Evolutionary conservation across 1,140 invertebrate genomes (phyloP), one percentile per base, ranked within the genome.

Genomic region (Ips typographus): DNA sequence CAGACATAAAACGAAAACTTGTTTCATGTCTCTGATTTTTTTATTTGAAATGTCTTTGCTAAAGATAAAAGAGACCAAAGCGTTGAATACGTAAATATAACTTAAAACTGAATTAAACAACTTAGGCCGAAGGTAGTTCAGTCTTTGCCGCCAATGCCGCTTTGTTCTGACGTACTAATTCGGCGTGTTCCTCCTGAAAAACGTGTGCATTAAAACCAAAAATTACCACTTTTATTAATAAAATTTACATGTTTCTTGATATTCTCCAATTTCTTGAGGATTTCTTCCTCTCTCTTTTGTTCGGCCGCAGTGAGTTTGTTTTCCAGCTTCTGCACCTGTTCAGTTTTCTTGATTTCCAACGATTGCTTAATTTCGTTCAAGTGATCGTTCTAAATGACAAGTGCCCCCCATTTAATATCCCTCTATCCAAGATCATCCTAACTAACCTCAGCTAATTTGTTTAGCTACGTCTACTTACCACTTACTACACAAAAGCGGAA

Each of bases 161-260:
- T 82, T 93, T 94, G 79, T 94, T 95, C 82, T 93, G 90, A 75
- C 93, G 90, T 68, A 94, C 92, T 72, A 91, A 82, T 79, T 93
- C 91, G 53, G 91, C 91, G 77, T 91, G 91, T 77, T 88, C 89
- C 82, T 94, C 92, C 92, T 95, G 82, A 49, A 85, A 85, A 72
- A 22, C 22, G 22, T 22, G 22, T 22, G 22, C 22, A 22, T 22
- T 22, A 22, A 22, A 61, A 74, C 68, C 62, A 36, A 42, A 47
- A 72, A 63, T 68, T 53, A 63, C 66, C 44, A 42, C 4, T 41
- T 66, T 38, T 42, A 56, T 4, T 4, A 41, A 22, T 22, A 22
- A 22, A 22, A 77, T 76, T 74, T 86, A 92, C 90, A 84, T 91
- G 89, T 84, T 91, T 89, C 78, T 90, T 90, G 75, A 92, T 86